Evolutionary conservation across 2,797 vertebrate species (phyloP).

Genomic region (Mormyrops boulengeri): DNA sequence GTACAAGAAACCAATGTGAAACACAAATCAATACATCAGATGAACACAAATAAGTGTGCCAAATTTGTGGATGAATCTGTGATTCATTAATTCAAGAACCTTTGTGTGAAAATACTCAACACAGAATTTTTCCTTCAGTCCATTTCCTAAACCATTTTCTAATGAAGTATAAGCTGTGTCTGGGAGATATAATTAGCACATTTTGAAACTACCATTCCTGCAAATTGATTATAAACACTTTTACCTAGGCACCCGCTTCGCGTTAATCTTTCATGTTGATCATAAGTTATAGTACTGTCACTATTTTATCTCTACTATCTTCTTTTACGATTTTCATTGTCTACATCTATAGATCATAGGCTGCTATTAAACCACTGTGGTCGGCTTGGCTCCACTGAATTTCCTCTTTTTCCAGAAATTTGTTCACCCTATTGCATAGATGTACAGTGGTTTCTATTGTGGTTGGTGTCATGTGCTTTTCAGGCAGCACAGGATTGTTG

Average conservation of each 20-base stretch:
- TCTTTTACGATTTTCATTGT: neutral
- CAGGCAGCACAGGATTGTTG: neutral
- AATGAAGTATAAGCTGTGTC: neutral
- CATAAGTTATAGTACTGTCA: neutral
- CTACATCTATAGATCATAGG: neutral
- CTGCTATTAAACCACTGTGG: neutral
- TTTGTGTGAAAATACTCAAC: neutral
- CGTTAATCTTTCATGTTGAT: neutral
- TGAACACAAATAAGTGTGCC: neutral
- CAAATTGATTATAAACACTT: neutral
- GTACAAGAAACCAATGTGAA: neutral
- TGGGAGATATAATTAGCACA: neutral
- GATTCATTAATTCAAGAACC: neutral
- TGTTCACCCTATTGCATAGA: neutral
- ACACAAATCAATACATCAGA: neutral
- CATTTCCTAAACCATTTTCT: neutral
- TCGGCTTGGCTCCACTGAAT: neutral
- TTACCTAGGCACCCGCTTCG: neutral
- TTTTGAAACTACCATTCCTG: neutral
- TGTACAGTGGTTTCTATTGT: neutral
- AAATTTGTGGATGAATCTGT: conserved; percentile 2
- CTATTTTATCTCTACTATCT: neutral
- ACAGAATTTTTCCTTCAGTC: neutral
- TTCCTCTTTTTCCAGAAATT: neutral
- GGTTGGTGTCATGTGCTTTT: neutral